phyloP scores from a whole-genome alignment of 2,113 vertebrate species.

The Charina bottae region DNA sequence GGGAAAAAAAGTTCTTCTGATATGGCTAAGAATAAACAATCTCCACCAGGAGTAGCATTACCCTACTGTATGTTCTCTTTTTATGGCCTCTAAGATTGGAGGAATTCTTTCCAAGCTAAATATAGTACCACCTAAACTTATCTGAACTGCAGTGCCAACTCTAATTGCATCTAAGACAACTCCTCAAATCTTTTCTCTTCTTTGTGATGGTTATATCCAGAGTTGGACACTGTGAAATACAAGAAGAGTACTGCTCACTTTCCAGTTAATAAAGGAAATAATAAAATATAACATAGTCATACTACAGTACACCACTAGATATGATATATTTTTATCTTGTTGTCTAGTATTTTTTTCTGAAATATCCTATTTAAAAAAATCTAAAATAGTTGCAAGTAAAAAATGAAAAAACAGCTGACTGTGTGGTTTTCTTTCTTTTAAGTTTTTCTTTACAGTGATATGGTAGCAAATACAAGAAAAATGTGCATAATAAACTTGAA shows the following conservation, averaged over 20 bases:
- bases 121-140: slow-evolving; percentile 57
- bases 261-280: slow-evolving; percentile 57
- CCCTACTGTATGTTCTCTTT: slow-evolving; percentile 46
- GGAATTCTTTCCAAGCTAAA: slow-evolving; percentile 56
- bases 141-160: slow-evolving; percentile 54
- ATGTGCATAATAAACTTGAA: slow-evolving; percentile 64
- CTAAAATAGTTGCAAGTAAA: slow-evolving; percentile 76
- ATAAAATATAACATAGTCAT: slow-evolving; percentile 50
- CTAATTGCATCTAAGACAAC: slow-evolving; percentile 49
- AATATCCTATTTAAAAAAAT: slow-evolving; percentile 77
- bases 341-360: slow-evolving; percentile 62
- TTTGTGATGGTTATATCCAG: slow-evolving; percentile 46
- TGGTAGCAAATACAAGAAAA: slow-evolving; percentile 76
- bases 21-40: not conserved
- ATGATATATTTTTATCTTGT: slow-evolving; percentile 72
- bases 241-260: slow-evolving; percentile 54
- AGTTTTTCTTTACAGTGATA: slow-evolving; percentile 72
- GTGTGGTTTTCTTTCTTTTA: slow-evolving; percentile 48
- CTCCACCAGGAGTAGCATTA: not conserved
- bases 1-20: slow-evolving; percentile 41
- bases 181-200: slow-evolving; percentile 33
- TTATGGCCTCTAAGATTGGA: slow-evolving; percentile 49
- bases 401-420: slow-evolving; percentile 74
- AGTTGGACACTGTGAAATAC: slow-evolving; percentile 56
- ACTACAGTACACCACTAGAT: slow-evolving; percentile 70